phyloP scores from a whole-genome alignment of 2,113 vertebrate genomes.

The Xiphias gladius region DNA sequence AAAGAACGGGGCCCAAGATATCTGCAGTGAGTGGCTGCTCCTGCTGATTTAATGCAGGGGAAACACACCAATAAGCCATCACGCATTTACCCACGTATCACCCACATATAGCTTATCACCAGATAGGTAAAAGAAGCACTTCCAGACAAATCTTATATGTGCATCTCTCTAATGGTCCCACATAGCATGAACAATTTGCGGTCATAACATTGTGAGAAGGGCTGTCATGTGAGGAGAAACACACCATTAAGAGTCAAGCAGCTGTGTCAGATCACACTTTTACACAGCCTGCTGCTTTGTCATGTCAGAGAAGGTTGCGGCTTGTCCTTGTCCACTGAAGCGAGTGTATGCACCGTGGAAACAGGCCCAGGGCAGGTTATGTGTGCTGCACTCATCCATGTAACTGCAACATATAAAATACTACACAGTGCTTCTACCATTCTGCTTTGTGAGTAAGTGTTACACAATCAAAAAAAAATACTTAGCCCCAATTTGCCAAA shows the following conservation, averaged over 20 bases:
- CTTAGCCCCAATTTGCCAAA: no score
- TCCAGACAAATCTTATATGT: conserved; percentile 13
- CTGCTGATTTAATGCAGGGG: background rate
- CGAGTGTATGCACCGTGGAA: conserved; percentile 73
- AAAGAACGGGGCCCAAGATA: background rate
- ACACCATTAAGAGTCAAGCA: conserved; percentile 75
- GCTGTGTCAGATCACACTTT: conserved; percentile 74
- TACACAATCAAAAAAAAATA: background rate
- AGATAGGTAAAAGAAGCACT: conserved; percentile 30
- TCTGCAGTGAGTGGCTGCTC: background rate
- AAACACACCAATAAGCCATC: conserved; percentile 7
- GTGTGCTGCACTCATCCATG: conserved; percentile 73
- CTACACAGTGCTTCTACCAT: conserved; percentile 47
- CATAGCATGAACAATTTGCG: conserved; percentile 35
- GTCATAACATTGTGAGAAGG: conserved; percentile 63
- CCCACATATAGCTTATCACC: conserved; percentile 7
- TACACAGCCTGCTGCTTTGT: conserved; percentile 66
- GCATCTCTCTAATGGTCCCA: conserved; percentile 32
- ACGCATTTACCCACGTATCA: conserved; percentile 23
- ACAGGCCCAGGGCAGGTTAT: conserved; percentile 72
- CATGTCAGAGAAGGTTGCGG: conserved; percentile 60
- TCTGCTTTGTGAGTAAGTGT: conserved; percentile 36
- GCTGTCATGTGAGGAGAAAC: conserved; percentile 66
- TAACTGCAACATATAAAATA: conserved; percentile 75
- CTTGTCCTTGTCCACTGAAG: conserved; percentile 76